These are phyloP conservation scores for Oreochromis aureus DNA, from an alignment of 2,113 vertebrate species.

Conservation along the genomic window DNA sequence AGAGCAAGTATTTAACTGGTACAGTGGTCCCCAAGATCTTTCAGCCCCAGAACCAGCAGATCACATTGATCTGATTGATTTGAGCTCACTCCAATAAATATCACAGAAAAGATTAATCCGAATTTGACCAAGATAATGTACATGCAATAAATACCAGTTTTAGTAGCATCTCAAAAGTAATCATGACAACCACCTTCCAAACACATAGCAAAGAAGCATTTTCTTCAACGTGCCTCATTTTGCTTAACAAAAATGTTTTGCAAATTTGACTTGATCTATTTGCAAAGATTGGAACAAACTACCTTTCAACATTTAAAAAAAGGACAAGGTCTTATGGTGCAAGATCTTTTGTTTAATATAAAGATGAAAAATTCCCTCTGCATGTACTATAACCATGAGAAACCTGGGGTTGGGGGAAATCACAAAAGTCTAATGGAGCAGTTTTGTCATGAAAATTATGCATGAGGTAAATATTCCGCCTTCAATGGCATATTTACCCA, in stretches of 20 bases:
- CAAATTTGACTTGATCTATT: not conserved
- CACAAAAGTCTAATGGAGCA: not conserved
- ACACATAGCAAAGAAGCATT: not conserved
- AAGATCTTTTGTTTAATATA: not conserved
- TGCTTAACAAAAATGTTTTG: not conserved
- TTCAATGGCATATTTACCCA: not conserved
- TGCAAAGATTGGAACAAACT: not conserved
- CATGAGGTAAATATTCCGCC: accelerated
- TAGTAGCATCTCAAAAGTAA: not conserved
- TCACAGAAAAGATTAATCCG: not conserved
- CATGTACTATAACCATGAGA: not conserved
- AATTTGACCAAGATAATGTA: not conserved
- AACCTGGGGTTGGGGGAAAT: not conserved
- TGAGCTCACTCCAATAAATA: not conserved
- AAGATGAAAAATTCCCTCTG: not conserved
- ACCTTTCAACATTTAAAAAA: not conserved
- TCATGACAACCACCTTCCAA: not conserved
- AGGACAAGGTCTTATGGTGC: not conserved
- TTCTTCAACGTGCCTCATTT: accelerated
- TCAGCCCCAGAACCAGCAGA: not conserved
- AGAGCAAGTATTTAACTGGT: not conserved
- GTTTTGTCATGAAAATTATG: not conserved
- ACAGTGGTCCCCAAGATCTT: not conserved
- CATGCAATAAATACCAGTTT: not conserved
- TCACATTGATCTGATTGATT: not conserved